Base-by-base conservation (phyloP, 2,888 invertebrate genomes). In the Volucella bombylans region DNA sequence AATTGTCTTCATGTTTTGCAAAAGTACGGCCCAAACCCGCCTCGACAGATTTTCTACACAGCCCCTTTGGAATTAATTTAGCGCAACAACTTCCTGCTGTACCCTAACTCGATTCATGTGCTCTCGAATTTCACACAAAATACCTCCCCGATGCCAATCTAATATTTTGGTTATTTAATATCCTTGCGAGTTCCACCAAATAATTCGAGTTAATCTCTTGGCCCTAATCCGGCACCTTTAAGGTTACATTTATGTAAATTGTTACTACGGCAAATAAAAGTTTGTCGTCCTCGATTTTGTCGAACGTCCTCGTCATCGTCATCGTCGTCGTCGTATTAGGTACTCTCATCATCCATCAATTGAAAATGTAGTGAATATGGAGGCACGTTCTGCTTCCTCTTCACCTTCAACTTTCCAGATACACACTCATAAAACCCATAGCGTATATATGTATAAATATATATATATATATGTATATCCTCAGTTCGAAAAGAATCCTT, bases 381-480 rank as follows among this genome's bases (percentile, higher is more conserved):
- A 72, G 72, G 82, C 82, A 82, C 82, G 82, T 82, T 71, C 50
- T 61, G 61, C 65, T 69, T 77, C n/a, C n/a, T 23, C 15, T 77
- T 71, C 71, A 31, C 45, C n/a, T 31, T 23, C 12, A 18, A 64
- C 59, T 18, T n/a, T 12, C 2, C 14, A 68, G 43, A 41, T 15
- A 49, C 38, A 41, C 11, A 14, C 0, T 15, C 10, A 74, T 49
- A 39, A 41, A 15, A 8, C 23, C 45, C 11, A 18, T 10, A 47
- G 11, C 2, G 12, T 8, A 57, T 6, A 49, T 15, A 38, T 11
- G 15, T 1, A 43, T 12, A 18, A 43, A 43, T 31, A 31, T 31
- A 31, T 31, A 6, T 31, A 1, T 18, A 18, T 18, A 18, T 1
- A 18, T 18, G 18, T 31, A 23, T 23, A 23, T 23, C 18, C 18